These are phyloP conservation scores for Cydia amplana DNA, from an alignment of 1,140 invertebrate genomes.

Conservation along the genomic window DNA sequence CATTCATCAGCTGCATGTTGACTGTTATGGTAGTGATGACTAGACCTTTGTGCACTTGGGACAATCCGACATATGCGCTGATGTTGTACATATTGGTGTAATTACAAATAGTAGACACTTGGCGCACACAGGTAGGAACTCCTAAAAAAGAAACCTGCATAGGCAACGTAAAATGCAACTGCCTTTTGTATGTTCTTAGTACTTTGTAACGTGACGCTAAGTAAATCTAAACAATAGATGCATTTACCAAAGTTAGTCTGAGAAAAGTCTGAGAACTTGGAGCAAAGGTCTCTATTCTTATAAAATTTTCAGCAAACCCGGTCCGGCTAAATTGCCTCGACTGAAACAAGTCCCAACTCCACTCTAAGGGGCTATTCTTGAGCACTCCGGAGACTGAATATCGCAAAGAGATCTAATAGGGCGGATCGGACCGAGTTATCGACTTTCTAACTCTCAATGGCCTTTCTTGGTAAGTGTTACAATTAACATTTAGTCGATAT, in stretches of 20 bases:
- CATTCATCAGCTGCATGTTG: not conserved
- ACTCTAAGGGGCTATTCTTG: conserved; percentile 22
- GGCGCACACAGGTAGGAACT: not conserved
- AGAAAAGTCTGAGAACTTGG: conserved; percentile 4
- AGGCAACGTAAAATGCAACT: conserved; percentile 2
- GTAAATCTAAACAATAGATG: conserved; percentile 5
- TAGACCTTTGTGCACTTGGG: not conserved
- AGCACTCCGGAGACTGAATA: conserved; percentile 24
- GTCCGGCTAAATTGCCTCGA: conserved; percentile 10
- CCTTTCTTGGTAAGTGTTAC: conserved; percentile 29
- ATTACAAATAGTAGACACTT: not conserved
- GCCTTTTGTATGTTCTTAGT: not conserved
- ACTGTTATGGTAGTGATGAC: conserved; percentile 6
- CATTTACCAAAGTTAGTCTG: not conserved
- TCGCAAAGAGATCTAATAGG: conserved; percentile 21
- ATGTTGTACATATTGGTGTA: not conserved
- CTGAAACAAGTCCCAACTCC: conserved; percentile 6
- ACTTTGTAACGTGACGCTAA: not conserved
- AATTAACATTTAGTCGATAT: conserved; percentile 18
- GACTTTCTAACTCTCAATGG: conserved; percentile 18
- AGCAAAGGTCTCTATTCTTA: conserved; percentile 9
- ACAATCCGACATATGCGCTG: not conserved
- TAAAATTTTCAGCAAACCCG: conserved; percentile 24
- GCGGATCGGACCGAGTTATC: conserved; percentile 15
- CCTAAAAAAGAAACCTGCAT: not conserved